A percentile compares a stretch with the other conserved stretches of the same genome.
These are phyloP conservation scores for Hippocampus abdominalis DNA, from an alignment of 2,113 vertebrate species.

Conservation along the genomic window DNA sequence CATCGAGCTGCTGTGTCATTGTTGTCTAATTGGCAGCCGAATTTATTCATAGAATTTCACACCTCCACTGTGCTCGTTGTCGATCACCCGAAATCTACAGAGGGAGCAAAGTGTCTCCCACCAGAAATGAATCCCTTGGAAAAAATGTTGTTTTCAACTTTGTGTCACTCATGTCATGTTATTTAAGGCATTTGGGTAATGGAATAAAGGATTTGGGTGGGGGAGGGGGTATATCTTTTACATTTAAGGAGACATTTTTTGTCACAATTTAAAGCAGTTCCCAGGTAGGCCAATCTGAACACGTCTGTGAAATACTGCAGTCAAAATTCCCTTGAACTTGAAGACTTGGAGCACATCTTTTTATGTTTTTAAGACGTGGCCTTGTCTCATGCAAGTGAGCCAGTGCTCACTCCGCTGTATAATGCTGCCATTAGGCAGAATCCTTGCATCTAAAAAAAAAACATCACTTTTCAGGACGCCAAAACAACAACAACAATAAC, in stretches of 20 bases:
- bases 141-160: conserved; percentile 20
- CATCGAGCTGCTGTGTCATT: conserved; percentile 24
- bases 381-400: too few species aligned
- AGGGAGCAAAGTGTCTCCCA: conserved; percentile 7
- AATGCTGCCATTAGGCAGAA: too few species aligned
- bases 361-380: too few species aligned
- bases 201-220: not conserved
- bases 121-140: conserved; percentile 20
- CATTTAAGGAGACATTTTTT: not conserved
- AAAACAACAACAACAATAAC: too few species aligned
- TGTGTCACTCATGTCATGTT: conserved; percentile 5
- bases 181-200: not conserved
- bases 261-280: too few species aligned
- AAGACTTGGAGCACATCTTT: too few species aligned
- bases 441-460: too few species aligned
- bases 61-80: conserved; percentile 28
- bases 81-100: conserved; percentile 31
- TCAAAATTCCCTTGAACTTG: too few species aligned
- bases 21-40: conserved; percentile 31
- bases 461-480: too few species aligned
- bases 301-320: too few species aligned
- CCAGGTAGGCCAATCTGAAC: too few species aligned
- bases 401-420: too few species aligned
- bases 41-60: conserved; percentile 29
- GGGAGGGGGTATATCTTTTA: not conserved